Evolutionary conservation across 2,888 invertebrate species (phyloP).

Genomic region (Leptothorax acervorum): DNA sequence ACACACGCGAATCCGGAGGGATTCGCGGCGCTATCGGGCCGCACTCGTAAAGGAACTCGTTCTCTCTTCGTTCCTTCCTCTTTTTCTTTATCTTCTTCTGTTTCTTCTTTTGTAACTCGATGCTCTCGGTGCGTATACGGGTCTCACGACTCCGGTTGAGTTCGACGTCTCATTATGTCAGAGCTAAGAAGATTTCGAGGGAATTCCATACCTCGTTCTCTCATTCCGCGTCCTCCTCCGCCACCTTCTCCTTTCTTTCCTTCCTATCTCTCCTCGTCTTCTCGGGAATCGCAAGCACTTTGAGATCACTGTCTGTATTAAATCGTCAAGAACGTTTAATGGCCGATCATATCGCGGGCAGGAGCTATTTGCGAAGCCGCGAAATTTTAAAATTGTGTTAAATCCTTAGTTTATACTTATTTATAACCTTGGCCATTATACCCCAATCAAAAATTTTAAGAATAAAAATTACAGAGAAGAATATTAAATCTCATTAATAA

Average conservation of each 20-base stretch:
- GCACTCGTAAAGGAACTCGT: conserved; percentile 50
- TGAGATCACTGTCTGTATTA: conserved; percentile 52
- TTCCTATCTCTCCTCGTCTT: conserved; percentile 26
- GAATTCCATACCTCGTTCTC: conserved; percentile 60
- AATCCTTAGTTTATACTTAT: background rate
- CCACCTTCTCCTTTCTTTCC: conserved; percentile 5
- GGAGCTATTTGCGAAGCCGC: conserved; percentile 9
- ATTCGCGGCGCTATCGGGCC: conserved; percentile 53
- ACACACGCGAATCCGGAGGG: conserved; percentile 34
- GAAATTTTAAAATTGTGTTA: conserved; percentile 17
- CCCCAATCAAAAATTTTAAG: background rate
- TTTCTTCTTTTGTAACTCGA: conserved; percentile 55
- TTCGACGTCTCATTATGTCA: conserved; percentile 76
- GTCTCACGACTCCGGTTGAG: conserved; percentile 53
- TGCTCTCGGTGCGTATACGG: conserved; percentile 40
- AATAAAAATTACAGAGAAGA: conserved; percentile 6
- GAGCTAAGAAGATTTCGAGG: conserved; percentile 66
- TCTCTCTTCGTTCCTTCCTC: conserved; percentile 29
- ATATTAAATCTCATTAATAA: conserved; percentile 38
- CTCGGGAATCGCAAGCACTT: conserved; percentile 34
- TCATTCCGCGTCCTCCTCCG: conserved; percentile 30
- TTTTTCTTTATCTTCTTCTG: conserved; percentile 56
- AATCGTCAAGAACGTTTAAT: conserved; percentile 49
- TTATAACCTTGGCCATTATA: background rate
- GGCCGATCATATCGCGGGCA: conserved; percentile 22